A percentile compares a stretch with the other conserved stretches of the same genome.
These are phyloP conservation scores for Pseudochaenichthys georgianus DNA, from an alignment of 2,797 vertebrate genomes.

Conservation along the genomic window DNA sequence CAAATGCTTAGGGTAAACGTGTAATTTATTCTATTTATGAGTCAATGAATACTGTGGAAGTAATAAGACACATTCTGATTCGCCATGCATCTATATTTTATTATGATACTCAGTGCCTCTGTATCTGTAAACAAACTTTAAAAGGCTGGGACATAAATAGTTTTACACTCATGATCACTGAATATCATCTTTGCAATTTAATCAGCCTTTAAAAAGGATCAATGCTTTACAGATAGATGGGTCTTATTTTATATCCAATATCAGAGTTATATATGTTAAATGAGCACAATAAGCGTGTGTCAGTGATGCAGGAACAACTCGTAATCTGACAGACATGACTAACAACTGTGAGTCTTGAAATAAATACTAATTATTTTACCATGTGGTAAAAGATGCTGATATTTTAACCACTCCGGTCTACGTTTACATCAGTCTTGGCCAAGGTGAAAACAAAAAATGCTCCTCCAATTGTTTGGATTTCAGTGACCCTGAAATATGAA, in stretches of 20 bases:
- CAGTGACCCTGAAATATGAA: conserved; percentile 43
- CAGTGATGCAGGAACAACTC: neutral
- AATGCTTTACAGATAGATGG: conserved; percentile 1
- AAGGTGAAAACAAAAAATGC: conserved; percentile 42
- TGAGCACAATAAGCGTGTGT: neutral
- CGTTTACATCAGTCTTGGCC: conserved; percentile 31
- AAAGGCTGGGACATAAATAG: conserved; percentile 44
- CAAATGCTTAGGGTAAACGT: conserved; percentile 65
- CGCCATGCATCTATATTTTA: conserved; percentile 70
- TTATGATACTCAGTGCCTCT: conserved; percentile 36
- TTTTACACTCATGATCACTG: conserved; percentile 42
- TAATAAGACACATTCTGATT: conserved; percentile 77
- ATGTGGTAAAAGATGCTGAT: conserved; percentile 2
- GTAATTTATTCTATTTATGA: conserved; percentile 80
- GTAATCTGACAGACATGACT: neutral
- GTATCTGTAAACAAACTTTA: conserved; percentile 63
- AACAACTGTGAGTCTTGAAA: neutral
- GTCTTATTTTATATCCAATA: conserved; percentile 12
- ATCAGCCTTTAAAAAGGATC: conserved; percentile 18
- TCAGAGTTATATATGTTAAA: neutral
- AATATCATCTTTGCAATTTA: conserved; percentile 44
- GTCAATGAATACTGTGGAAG: conserved; percentile 72
- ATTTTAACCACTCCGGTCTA: conserved; percentile 21
- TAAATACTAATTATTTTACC: neutral
- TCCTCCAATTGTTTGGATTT: conserved; percentile 52